Percentiles rank a stretch among this genome's conserved stretches.
These are phyloP conservation scores for Adelognathus sp. DNA, from an alignment of 2,888 invertebrate species.

Conservation along the genomic window DNA sequence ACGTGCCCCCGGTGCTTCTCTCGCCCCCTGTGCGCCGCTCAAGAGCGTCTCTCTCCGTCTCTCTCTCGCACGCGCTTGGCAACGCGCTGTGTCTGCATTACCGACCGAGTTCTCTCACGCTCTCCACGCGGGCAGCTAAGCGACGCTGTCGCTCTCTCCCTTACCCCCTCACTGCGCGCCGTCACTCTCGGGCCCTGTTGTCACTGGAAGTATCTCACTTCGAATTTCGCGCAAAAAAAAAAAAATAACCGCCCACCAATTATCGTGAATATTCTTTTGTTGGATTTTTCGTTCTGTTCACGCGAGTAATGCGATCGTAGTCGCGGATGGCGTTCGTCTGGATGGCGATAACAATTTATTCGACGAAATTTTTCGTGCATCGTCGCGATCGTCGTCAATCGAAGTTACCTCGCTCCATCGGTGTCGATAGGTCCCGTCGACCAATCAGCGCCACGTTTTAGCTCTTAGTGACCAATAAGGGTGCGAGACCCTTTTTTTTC, in stretches of 20 bases:
- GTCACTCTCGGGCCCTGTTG: neutral
- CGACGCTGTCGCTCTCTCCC: conserved; percentile 7
- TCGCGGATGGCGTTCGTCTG: conserved; percentile 63
- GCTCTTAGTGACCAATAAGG: conserved; percentile 46
- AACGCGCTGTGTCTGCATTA: conserved; percentile 44
- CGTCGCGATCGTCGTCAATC: conserved; percentile 26
- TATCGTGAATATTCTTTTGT: too few species aligned
- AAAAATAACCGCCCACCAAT: too few species aligned
- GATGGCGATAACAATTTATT: conserved; percentile 57
- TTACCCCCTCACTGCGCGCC: neutral
- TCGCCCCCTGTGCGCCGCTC: conserved; percentile 12
- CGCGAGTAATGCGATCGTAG: conserved; percentile 44
- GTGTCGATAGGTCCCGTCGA: neutral
- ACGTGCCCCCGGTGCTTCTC: conserved; percentile 5
- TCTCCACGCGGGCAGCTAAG: conserved; percentile 7
- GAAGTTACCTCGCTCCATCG: conserved; percentile 1
- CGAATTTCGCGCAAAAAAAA: neutral
- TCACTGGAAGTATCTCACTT: neutral
- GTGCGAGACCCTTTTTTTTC: conserved; percentile 20
- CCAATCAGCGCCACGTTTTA: conserved; percentile 14
- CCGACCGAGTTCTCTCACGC: conserved; percentile 50
- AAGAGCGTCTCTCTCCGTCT: conserved; percentile 67
- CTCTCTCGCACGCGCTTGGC: conserved; percentile 59
- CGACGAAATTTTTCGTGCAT: conserved; percentile 31
- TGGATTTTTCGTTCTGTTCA: neutral